A percentile compares a stretch with the other conserved stretches of the same genome.
Evolutionary conservation across 1,140 invertebrate species (phyloP).

Genomic region (Temnothorax nylanderi): DNA sequence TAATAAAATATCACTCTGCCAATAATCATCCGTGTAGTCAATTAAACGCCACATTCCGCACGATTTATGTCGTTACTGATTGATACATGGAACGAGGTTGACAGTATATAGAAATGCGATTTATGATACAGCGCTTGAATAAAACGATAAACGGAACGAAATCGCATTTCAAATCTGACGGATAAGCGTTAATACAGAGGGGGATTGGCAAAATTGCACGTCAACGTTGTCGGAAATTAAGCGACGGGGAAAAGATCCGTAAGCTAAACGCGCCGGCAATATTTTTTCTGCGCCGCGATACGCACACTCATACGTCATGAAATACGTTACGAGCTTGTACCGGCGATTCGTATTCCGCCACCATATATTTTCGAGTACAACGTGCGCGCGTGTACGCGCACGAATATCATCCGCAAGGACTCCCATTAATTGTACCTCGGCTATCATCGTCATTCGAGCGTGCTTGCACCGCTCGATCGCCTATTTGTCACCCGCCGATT

Average conservation of each 20-base stretch:
- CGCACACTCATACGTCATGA: slow-evolving; percentile 35
- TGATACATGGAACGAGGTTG: slow-evolving; percentile 9
- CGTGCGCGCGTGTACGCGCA: not conserved
- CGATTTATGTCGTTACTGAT: slow-evolving; percentile 25
- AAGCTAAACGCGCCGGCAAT: slow-evolving; percentile 48
- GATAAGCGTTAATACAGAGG: slow-evolving; percentile 47
- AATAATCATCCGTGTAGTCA: slow-evolving; percentile 7
- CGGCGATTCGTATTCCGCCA: slow-evolving; percentile 25
- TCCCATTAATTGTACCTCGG: slow-evolving; percentile 54
- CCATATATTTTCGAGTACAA: slow-evolving; percentile 44
- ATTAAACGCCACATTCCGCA: slow-evolving; percentile 12
- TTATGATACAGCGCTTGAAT: slow-evolving; percentile 30
- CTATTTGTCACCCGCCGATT: slow-evolving; percentile 59
- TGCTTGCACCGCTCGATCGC: slow-evolving; percentile 41
- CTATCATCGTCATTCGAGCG: slow-evolving; percentile 61
- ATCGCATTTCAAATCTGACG: slow-evolving; percentile 38
- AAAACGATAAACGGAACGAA: slow-evolving; percentile 41
- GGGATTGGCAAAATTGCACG: slow-evolving; percentile 22
- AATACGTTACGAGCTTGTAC: slow-evolving; percentile 1
- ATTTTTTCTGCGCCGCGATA: slow-evolving; percentile 48
- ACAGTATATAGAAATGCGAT: slow-evolving; percentile 32
- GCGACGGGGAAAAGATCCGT: slow-evolving; percentile 39
- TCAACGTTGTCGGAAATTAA: slow-evolving; percentile 51
- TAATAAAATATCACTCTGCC: slow-evolving; percentile 8
- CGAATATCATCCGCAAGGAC: slow-evolving; percentile 58